Conservation (phyloP, 2,797 vertebrate species). For the Moxostoma hubbsi region DNA sequence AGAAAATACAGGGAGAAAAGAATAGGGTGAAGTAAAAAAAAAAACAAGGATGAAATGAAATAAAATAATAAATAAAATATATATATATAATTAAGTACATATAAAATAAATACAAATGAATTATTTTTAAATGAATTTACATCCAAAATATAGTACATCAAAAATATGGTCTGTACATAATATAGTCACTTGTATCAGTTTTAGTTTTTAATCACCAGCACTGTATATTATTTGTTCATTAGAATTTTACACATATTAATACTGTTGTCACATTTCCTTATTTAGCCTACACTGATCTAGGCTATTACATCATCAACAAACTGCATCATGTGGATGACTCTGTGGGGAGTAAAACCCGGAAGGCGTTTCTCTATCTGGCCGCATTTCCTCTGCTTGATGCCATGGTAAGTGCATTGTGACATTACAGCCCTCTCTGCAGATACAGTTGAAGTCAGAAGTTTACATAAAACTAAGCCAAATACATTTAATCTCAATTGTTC, state of each 20-base stretch:
- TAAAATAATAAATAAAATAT: too few species aligned
- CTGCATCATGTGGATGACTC: slow-evolving; percentile 98
- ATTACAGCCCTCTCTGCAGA: slow-evolving; percentile 1
- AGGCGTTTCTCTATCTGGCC: slow-evolving; percentile 95
- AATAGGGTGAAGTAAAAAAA: too few species aligned
- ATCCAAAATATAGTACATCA: too few species aligned
- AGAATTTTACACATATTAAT: background rate
- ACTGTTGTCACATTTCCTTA: background rate
- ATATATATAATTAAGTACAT: too few species aligned
- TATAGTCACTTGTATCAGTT: background rate
- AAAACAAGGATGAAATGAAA: too few species aligned
- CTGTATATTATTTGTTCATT: background rate
- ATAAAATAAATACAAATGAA: too few species aligned
- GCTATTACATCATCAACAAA: slow-evolving; percentile 99
- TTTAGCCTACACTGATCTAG: slow-evolving; percentile 93
- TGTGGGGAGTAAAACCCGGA: slow-evolving; percentile 93
- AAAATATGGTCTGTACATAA: background rate
- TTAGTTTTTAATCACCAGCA: background rate
- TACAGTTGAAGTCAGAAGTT: background rate
- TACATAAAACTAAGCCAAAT: too few species aligned
- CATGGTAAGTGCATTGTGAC: slow-evolving; percentile 84
- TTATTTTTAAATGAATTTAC: too few species aligned
- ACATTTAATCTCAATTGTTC: too few species aligned
- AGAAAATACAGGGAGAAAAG: too few species aligned
- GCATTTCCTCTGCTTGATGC: slow-evolving; percentile 97